Percentiles rank a stretch among this genome's conserved stretches.
Conservation (phyloP, 1,140 invertebrate species). For the Sinonovacula constricta region DNA sequence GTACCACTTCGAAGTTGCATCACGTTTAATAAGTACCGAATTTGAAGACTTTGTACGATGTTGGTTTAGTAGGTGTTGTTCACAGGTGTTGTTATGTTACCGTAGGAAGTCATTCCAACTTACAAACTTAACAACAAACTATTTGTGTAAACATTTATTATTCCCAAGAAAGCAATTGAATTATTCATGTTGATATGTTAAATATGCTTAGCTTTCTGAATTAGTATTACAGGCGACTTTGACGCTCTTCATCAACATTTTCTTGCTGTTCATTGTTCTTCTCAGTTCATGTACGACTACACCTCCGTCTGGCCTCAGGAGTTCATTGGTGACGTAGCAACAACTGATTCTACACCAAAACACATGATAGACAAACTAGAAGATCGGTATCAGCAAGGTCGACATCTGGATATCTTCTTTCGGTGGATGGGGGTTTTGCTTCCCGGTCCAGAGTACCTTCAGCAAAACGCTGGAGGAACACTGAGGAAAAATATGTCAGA, state of each 20-base stretch:
- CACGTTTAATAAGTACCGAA: too few species aligned
- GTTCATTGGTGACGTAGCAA: conserved; percentile 6
- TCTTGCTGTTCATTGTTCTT: not conserved
- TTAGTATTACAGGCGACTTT: not conserved
- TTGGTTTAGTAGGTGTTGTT: too few species aligned
- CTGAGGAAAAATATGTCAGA: conserved; percentile 14
- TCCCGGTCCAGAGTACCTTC: conserved; percentile 1
- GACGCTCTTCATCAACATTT: too few species aligned
- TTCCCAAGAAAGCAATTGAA: too few species aligned
- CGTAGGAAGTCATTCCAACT: too few species aligned
- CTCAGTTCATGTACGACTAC: conserved; percentile 22
- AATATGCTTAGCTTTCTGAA: not conserved
- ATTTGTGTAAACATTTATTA: too few species aligned
- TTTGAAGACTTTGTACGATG: too few species aligned
- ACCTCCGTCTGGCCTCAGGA: conserved; percentile 31
- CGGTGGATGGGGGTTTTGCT: conserved; percentile 16
- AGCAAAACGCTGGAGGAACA: conserved; percentile 4
- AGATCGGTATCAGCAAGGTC: not conserved
- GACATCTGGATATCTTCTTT: conserved; percentile 17
- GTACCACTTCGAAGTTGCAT: too few species aligned
- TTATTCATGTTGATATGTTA: too few species aligned
- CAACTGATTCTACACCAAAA: conserved; percentile 2
- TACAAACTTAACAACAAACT: too few species aligned
- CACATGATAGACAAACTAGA: conserved; percentile 14
- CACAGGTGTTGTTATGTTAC: too few species aligned